A percentile compares a stretch with the other conserved stretches of the same genome.
These are phyloP conservation scores for Microcebus lehilahytsara DNA, from an alignment of 2,113 vertebrate genomes.

Conservation along the genomic window DNA sequence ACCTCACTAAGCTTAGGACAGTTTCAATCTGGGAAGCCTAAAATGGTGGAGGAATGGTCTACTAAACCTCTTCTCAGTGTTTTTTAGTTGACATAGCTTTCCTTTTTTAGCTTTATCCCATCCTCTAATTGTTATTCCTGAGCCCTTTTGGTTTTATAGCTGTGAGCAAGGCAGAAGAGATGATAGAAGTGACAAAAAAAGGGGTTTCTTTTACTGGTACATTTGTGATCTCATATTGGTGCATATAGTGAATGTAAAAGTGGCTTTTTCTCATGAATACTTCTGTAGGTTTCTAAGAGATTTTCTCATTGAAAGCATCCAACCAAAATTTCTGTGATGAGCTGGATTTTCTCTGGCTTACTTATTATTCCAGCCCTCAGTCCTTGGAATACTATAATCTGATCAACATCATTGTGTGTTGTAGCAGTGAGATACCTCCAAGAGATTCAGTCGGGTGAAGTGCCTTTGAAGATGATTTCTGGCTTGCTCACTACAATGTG, in stretches of 20 bases:
- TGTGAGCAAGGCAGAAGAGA: not conserved
- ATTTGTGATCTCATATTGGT: not conserved
- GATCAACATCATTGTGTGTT: not conserved
- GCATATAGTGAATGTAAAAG: not conserved
- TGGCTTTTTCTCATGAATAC: not conserved
- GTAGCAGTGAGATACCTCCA: not conserved
- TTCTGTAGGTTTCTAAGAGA: not conserved
- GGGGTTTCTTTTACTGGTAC: not conserved
- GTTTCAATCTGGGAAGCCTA: not conserved
- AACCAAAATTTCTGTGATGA: not conserved
- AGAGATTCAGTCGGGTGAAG: not conserved
- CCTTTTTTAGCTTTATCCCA: not conserved
- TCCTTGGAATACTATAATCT: not conserved
- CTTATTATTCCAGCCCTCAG: not conserved
- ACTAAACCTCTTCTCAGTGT: not conserved
- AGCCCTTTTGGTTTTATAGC: not conserved
- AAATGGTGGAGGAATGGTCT: not conserved
- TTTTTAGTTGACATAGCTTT: not conserved
- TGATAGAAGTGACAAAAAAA: not conserved
- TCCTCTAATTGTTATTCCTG: not conserved
- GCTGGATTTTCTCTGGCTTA: not conserved
- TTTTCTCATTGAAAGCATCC: not conserved
- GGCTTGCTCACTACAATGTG: not conserved
- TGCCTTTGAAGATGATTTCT: not conserved
- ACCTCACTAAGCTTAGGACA: fast-evolving